phyloP scores from a whole-genome alignment of 2,113 vertebrate genomes.

The Ascaphus truei region DNA sequence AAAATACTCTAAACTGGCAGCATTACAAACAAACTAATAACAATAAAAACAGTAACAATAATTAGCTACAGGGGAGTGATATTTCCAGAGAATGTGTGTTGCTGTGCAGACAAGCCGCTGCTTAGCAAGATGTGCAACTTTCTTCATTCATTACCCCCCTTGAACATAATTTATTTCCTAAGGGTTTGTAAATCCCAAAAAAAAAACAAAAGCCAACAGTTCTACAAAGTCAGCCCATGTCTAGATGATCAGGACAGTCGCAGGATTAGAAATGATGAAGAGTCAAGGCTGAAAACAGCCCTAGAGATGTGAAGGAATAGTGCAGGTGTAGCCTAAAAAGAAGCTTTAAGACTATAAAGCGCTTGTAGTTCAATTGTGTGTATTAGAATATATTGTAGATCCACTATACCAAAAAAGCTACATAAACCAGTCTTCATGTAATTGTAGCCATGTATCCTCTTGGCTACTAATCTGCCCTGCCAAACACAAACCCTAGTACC shows the following conservation, averaged over 20 bases:
- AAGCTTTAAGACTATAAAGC: neutral
- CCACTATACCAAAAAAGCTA: too few species aligned
- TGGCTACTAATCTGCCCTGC: too few species aligned
- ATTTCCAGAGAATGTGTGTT: slow-evolving; percentile 15
- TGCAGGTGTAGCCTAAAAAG: too few species aligned
- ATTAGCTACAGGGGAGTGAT: slow-evolving; percentile 22
- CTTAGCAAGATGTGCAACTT: neutral
- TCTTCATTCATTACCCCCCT: neutral
- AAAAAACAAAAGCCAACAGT: neutral
- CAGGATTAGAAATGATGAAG: neutral
- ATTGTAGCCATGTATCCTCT: too few species aligned
- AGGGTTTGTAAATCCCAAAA: neutral
- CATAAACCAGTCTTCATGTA: too few species aligned
- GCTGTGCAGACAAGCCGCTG: neutral
- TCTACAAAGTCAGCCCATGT: neutral
- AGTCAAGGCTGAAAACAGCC: too few species aligned
- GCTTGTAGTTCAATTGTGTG: too few species aligned
- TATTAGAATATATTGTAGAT: too few species aligned
- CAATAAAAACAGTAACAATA: slow-evolving; percentile 22
- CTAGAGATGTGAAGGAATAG: too few species aligned
- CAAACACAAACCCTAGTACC: too few species aligned
- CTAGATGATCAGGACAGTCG: neutral
- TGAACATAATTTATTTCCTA: neutral
- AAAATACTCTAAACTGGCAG: slow-evolving; percentile 12
- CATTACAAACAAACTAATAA: slow-evolving; percentile 11